Evolutionary conservation across 1,140 invertebrate genomes (phyloP).

Genomic region (Formica selysi): DNA sequence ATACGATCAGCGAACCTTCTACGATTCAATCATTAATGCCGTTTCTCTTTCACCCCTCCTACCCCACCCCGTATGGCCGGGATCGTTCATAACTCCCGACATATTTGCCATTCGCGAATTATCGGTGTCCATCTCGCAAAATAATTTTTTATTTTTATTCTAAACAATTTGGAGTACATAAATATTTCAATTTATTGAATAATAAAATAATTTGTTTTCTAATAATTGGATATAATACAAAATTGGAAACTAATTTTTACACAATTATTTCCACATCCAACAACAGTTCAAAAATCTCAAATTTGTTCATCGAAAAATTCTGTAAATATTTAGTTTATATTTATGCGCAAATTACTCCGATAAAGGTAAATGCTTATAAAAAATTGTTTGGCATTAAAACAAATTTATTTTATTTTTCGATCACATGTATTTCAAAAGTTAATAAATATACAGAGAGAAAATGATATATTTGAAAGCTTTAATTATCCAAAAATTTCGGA

Average conservation of each 20-base stretch:
- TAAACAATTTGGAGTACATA: not conserved
- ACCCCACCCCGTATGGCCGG: not conserved
- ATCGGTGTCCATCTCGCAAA: not conserved
- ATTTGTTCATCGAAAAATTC: not conserved
- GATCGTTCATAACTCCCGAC: conserved; percentile 58
- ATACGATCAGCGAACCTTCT: conserved; percentile 79
- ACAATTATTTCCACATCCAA: not conserved
- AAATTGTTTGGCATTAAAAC: not conserved
- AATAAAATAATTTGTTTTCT: not conserved
- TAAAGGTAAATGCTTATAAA: not conserved
- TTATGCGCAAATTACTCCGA: not conserved
- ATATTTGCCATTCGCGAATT: conserved; percentile 44
- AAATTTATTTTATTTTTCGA: not conserved
- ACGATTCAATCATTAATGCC: conserved; percentile 82
- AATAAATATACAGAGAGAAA: not conserved
- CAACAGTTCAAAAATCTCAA: not conserved
- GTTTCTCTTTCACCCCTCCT: conserved; percentile 45
- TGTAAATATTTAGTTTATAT: not conserved
- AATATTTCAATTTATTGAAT: conserved; percentile 37
- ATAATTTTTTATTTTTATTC: conserved; percentile 34
- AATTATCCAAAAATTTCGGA: conserved; percentile 7
- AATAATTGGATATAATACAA: not conserved
- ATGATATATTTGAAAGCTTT: not conserved
- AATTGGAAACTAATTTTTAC: conserved; percentile 8
- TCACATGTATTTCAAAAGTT: not conserved